Evolutionary conservation across 2,888 invertebrate species (phyloP).

Genomic region (Bombylius major): DNA sequence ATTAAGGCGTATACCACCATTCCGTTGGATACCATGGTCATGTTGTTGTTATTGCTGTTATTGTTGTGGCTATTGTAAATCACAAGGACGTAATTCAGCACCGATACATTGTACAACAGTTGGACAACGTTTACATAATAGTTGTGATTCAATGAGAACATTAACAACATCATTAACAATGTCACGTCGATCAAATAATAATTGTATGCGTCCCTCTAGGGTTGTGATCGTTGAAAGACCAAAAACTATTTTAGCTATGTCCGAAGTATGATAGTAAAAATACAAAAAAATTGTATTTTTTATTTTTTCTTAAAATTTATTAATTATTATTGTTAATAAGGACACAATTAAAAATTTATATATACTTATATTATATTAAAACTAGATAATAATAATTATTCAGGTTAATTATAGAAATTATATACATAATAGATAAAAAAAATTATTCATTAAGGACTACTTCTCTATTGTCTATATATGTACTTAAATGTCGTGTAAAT

Average conservation of each 20-base stretch:
- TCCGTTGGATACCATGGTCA: conserved; percentile 45
- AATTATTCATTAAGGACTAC: no score
- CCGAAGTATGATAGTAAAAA: conserved; percentile 33
- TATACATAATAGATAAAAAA: no score
- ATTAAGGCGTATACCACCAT: conserved; percentile 45
- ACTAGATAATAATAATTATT: no score
- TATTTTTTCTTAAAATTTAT: no score
- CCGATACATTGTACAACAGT: conserved; percentile 28
- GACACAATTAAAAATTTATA: no score
- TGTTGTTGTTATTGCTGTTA: conserved; percentile 39
- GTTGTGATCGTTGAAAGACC: conserved; percentile 32
- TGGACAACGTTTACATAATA: conserved; percentile 33
- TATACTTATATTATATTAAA: no score
- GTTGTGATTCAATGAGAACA: conserved; percentile 36
- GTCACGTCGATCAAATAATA: conserved; percentile 30
- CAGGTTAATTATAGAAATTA: no score
- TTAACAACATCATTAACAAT: conserved; percentile 34
- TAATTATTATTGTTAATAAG: no score
- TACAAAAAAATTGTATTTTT: no score
- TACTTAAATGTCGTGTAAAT: no score
- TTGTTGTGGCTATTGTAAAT: conserved; percentile 38
- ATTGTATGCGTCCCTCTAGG: conserved; percentile 27
- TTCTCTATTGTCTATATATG: no score
- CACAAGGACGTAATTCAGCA: conserved; percentile 27
- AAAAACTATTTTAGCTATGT: conserved; percentile 29